phyloP scores from a whole-genome alignment of 1,140 invertebrate species.

The Zaprionus ornatus region DNA sequence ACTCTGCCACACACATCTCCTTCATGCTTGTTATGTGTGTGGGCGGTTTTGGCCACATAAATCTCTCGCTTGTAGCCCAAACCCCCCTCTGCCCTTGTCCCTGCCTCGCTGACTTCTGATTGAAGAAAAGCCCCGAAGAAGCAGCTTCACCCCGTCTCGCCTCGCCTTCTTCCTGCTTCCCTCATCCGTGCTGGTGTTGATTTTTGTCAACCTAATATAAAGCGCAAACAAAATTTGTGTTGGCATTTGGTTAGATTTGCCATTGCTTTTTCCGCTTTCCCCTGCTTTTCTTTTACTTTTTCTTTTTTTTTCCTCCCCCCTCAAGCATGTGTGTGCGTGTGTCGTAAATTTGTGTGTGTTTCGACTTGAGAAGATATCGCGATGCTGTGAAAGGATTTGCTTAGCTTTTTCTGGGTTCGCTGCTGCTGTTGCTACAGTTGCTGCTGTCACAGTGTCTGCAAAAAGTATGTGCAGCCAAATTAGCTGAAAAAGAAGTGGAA shows the following conservation, averaged over 20 bases:
- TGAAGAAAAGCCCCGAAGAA: slow-evolving; percentile 25
- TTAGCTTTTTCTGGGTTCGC: not conserved
- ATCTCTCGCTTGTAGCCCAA: slow-evolving; percentile 25
- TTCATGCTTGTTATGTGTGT: slow-evolving; percentile 18
- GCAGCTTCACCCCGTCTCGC: slow-evolving; percentile 24
- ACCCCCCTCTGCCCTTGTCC: not conserved
- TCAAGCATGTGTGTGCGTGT: slow-evolving; percentile 6
- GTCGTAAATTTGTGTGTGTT: not conserved
- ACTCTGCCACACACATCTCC: not conserved
- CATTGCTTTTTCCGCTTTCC: slow-evolving; percentile 15
- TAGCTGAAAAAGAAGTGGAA: not conserved
- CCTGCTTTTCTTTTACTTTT: not conserved
- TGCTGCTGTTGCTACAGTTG: not conserved
- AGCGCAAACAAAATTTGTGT: slow-evolving; percentile 79
- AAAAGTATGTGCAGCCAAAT: not conserved
- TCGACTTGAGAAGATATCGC: not conserved
- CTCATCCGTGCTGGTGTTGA: slow-evolving; percentile 56
- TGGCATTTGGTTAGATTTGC: slow-evolving; percentile 74
- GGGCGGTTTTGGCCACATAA: slow-evolving; percentile 41
- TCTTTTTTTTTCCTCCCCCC: not conserved
- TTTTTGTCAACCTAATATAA: slow-evolving; percentile 79
- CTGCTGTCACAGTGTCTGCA: not conserved
- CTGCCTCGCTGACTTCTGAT: slow-evolving; percentile 34
- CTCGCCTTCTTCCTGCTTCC: not conserved
- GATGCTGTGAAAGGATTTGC: not conserved